Base-by-base conservation (phyloP, 2,888 invertebrate genomes). In the Drosophila antonietae region DNA sequence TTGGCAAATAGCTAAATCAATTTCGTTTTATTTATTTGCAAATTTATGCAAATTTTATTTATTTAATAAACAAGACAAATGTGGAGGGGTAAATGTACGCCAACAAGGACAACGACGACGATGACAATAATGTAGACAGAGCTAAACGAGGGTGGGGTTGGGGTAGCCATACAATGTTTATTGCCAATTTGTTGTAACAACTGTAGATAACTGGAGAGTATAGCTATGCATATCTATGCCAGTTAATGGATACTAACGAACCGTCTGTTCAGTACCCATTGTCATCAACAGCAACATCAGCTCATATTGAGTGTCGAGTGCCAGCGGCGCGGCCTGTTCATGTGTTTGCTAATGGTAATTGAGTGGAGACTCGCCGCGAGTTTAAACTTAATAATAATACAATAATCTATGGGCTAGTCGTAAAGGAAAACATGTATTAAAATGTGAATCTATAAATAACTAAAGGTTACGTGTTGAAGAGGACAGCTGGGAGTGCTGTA, bases 31-130 rank as follows among this genome's bases (percentile, higher is more conserved):
- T 58, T 58, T 67, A 41, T 66, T 46, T 58, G 39, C 41, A 80
- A 81, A 81, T 81, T 79, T 81, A 84, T 85, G 85, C 78, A 85
- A 85, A 85, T 85, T 87, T 20, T 78, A 80, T 89, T 89, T 87
- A 85, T 89, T 89, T 74, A 89, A 88, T 89, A 89, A 87, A 87
- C 84, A 89, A n/a, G 41, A 28, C 31, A 44, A 57, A 35, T 33
- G 44, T 18, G 44, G 14, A 56, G 33, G 44, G 44, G 39, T 18
- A 20, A 86, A 73, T 52, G 83, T 67, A 81, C 83, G 55, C 9
- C 33, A 55, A 31, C 68, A 68, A 88, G 70, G 71, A 69, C 79
- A 63, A 73, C 57, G 62, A 51, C 53, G 59, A 69, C 59, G 39
- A 28, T 28, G 39, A 41, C n/a, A 23, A 52, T 23, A 44, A 35